phyloP scores from a whole-genome alignment of 2,888 invertebrate species.

The Piscicola geometra region DNA sequence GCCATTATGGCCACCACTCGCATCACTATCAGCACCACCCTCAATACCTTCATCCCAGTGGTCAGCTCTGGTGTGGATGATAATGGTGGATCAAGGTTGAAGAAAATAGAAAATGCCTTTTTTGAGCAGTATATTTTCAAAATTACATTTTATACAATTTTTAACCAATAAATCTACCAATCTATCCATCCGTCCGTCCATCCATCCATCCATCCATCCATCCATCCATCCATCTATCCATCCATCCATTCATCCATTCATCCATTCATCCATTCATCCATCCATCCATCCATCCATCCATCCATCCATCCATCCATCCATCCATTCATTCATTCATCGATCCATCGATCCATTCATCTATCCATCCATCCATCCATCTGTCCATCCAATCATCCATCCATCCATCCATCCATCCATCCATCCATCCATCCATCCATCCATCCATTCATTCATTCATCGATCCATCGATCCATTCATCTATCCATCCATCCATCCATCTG shows the following conservation, averaged over 20 bases:
- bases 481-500: not conserved
- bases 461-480: not conserved
- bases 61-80: conserved; percentile 9
- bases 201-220: not conserved
- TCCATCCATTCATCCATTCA: not conserved
- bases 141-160: not conserved
- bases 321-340: not conserved
- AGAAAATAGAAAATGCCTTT: no score
- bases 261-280: conserved; percentile 6
- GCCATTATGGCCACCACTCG: conserved; percentile 33
- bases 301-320: not conserved
- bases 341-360: not conserved
- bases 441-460: not conserved
- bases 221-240: not conserved
- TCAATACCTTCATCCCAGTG: conserved; percentile 2
- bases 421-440: not conserved
- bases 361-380: conserved; percentile 9
- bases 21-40: conserved; percentile 23
- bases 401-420: not conserved
- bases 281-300: not conserved
- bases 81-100: no score
- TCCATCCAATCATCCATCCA: not conserved
- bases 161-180: not conserved
- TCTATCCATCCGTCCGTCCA: no score
- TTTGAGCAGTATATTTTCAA: no score